Base-by-base conservation (phyloP, 2,888 invertebrate species). In the Geotrupes spiniger region DNA sequence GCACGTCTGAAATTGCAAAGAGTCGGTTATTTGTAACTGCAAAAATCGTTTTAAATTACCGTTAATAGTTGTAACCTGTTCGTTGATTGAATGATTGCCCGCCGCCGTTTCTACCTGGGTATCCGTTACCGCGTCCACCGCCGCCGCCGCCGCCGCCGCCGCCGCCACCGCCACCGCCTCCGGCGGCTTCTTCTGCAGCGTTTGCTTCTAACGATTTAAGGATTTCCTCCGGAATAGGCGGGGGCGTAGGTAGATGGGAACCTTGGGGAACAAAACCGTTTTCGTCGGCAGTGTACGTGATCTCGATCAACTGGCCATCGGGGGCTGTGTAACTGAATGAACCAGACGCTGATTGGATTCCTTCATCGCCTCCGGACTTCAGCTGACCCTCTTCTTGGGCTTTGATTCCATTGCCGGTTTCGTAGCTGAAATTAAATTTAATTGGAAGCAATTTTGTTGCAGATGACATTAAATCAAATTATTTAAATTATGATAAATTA, bases 191-290 rank as follows among this genome's bases (percentile, higher is more conserved):
- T 57, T 68, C 78, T 3, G 76, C 78, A 9, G 77, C 76, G 21
- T 73, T 73, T 15, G 74, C 70, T 39, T 78, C 79, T 38, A 83
- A 64, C 0, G 82, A 76, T 60, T 78, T 78, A 46, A 76, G 74
- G 55, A 84, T 83, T 26, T 79, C 83, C 57, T 78, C 80, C n/a
- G 83, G 83, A 54, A 83, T 80, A 42, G 83, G 82, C 2, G 83
- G 83, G 4, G 83, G 78, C 0, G 82, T 82, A 10, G 83, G 83
- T 37, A 83, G 64, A 56, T 83, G 78, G 14, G 73, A 74, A 29
- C 78, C 78, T 51, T 76, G 73, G 1, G 83, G 79, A 49, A 78
- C 79, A 69, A 84, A 84, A 42, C 84, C 84, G 52, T 81, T 83
- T 63, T 83, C 83, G 62, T 84, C 83, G 31, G 83, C 83, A 1